These are phyloP conservation scores for Turnix velox DNA, from an alignment of 2,113 vertebrate genomes.

Conservation along the genomic window DNA sequence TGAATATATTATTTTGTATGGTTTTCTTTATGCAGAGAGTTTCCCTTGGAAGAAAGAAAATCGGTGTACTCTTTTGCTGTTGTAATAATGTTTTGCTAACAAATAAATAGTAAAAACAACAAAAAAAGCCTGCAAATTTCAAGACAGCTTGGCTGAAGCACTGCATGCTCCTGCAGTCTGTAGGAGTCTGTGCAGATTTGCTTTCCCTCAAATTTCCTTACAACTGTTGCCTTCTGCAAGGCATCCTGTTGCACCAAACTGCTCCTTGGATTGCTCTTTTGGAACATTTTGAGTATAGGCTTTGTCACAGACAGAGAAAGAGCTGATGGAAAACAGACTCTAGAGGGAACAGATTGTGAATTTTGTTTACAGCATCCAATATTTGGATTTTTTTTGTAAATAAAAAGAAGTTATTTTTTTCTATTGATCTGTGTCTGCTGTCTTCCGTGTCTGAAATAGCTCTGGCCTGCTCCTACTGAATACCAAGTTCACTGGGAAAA, in stretches of 20 bases:
- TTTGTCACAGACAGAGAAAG: constrained; percentile 72
- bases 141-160: constrained; percentile 54
- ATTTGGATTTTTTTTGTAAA: constrained; percentile 89
- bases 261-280: constrained; percentile 73
- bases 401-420: constrained; percentile 89
- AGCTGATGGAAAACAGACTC: constrained; percentile 73
- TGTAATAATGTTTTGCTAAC: constrained; percentile 68
- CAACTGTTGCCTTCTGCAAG: constrained; percentile 70
- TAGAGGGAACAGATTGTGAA: constrained; percentile 84
- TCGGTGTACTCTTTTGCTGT: constrained; percentile 69
- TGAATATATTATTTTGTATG: constrained; percentile 66
- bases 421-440: constrained; percentile 78
- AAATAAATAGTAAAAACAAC: constrained; percentile 53
- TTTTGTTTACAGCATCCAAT: constrained; percentile 89
- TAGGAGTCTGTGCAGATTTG: constrained; percentile 68
- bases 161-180: constrained; percentile 63
- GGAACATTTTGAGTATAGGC: constrained; percentile 69
- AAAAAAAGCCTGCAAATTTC: constrained; percentile 54
- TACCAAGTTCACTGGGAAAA: not conserved
- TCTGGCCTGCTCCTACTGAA: constrained; percentile 5
- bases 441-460: constrained; percentile 63
- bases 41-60: constrained; percentile 67
- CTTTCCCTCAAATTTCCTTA: constrained; percentile 66
- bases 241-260: constrained; percentile 70
- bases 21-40: constrained; percentile 70